Base-by-base conservation (phyloP, 2,797 vertebrate species). In the Phoebastria nigripes region DNA sequence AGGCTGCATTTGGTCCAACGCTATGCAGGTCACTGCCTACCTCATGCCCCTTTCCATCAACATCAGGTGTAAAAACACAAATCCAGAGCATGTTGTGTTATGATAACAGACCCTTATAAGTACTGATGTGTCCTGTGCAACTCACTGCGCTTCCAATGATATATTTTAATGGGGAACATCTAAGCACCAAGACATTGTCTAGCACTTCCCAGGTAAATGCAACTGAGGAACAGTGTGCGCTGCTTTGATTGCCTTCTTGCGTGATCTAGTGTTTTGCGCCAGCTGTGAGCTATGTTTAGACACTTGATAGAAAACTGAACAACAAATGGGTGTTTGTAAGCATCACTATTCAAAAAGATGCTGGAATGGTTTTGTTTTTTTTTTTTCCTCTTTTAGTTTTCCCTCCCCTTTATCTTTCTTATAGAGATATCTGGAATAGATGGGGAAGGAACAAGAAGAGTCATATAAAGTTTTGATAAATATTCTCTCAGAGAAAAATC, bases 1-100 rank as follows among this genome's bases (percentile, higher is more conserved):
- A 1, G 1, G 41, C 39, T 65, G 55, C 37, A 5, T 18, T 37
- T 1, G 6, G 33, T 10, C 72, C 76, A n/a, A 7, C 1, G 4
- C 10, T 15, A 9, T 0, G 19, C 67, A 49, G 74, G 58, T 77
- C 85, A 21, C 51, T 26, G 77, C 80, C 65, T 18, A 7, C 39
- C 33, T 46, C 9, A 1, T 17, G 28, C 22, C 37, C 42, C 86
- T 24, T 29, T 18, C 62, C 66, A 65, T 7, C 54, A 52, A 8
- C 26, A 20, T 2, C 39, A 42, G 59, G 51, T 15, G 22, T 13
- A 52, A 74, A 82, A 33, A 1, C 56, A 65, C 35, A 51, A 73
- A 86, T 28, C 26, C 59, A 55, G 62, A 58, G 59, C 0, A 0
- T 7, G 51, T 8, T 2, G 1, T n/a, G 28, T n/a, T 59, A 5